These are phyloP conservation scores for Grus americana DNA, from an alignment of 2,113 vertebrate species.

Conservation along the genomic window DNA sequence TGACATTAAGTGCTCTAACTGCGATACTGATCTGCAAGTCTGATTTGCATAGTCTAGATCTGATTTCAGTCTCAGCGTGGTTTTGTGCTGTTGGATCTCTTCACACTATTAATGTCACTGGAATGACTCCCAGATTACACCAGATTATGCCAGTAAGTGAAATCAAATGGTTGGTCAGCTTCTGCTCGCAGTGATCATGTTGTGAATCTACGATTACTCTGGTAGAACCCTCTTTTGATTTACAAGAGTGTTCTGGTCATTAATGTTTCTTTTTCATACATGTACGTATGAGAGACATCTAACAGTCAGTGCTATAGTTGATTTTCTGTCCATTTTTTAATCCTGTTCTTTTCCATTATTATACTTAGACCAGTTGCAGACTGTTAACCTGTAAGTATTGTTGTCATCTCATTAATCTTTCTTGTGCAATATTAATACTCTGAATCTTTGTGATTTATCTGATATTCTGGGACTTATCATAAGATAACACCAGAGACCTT, in stretches of 20 bases:
- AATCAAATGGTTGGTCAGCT: background rate
- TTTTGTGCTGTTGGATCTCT: background rate
- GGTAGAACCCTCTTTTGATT: background rate
- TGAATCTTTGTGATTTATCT: background rate
- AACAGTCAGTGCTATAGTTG: background rate
- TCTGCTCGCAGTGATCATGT: background rate
- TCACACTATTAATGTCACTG: background rate
- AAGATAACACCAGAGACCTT: background rate
- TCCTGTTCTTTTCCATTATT: background rate
- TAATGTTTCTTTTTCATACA: background rate
- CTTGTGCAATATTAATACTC: background rate
- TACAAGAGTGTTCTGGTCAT: background rate
- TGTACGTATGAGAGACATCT: background rate
- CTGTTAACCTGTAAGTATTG: background rate
- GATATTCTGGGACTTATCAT: background rate
- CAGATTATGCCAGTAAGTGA: background rate
- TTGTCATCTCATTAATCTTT: background rate
- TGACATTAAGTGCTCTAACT: background rate
- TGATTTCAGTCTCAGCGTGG: background rate
- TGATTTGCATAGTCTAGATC: background rate
- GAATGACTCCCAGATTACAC: background rate
- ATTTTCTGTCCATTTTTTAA: background rate
- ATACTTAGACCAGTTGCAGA: background rate
- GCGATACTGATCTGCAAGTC: background rate
- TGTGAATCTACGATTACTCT: background rate